These are phyloP conservation scores for Heterohyrax brucei DNA, from an alignment of 2,797 vertebrate genomes.

Conservation along the genomic window DNA sequence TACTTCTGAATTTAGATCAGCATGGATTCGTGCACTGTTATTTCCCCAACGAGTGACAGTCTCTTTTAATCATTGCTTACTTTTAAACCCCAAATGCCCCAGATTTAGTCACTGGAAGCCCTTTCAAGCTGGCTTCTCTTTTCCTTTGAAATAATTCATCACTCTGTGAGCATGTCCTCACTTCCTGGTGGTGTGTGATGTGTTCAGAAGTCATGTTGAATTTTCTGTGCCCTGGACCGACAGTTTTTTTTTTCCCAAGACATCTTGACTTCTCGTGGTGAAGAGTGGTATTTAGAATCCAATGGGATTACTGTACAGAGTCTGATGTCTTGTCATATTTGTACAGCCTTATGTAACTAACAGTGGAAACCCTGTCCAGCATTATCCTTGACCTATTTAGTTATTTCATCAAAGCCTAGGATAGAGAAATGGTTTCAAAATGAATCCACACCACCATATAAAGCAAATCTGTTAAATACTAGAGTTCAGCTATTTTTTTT, in stretches of 20 bases:
- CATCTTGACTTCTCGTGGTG: not conserved
- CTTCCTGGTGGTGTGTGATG: not conserved
- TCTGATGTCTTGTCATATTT: not conserved
- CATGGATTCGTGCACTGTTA: too few relatives aligned
- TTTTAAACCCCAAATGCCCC: too few relatives aligned
- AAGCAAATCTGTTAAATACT: not conserved
- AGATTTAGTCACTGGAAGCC: not conserved
- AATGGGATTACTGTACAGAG: not conserved
- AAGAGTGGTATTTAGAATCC: not conserved
- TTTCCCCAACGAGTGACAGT: too few relatives aligned
- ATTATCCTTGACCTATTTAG: not conserved
- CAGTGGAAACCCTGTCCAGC: not conserved
- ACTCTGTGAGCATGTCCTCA: not conserved
- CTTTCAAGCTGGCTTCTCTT: not conserved
- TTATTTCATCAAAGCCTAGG: not conserved
- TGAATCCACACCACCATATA: not conserved
- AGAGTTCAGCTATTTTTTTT: not conserved
- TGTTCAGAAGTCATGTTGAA: not conserved
- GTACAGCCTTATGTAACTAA: not conserved
- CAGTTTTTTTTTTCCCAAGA: not conserved
- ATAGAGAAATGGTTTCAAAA: not conserved
- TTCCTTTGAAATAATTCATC: not conserved
- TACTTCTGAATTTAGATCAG: too few relatives aligned
- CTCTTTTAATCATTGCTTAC: too few relatives aligned
- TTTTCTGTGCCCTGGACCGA: not conserved